Evolutionary conservation across 2,797 vertebrate genomes (phyloP), one percentile per base, ranked within the genome.

Genomic region (Mustela erminea): DNA sequence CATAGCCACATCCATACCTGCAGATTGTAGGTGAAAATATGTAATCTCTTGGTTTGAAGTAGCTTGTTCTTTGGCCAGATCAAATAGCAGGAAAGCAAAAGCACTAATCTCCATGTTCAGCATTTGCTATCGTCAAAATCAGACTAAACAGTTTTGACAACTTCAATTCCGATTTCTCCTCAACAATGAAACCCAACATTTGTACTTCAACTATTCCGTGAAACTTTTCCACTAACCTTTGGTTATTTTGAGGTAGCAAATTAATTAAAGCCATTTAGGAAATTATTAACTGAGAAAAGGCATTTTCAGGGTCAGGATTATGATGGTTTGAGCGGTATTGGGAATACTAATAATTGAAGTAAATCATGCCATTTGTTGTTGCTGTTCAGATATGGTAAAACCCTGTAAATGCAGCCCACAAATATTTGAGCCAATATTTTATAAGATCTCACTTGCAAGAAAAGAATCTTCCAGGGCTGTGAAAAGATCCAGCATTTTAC

Each of bases 261-360:
- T 93, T 95, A 95, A 88, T 60, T 64, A 85, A 96, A 93, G 41
- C 8, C 29, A 82, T 74, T 95, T 82, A 93, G 32, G 56, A 97
- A 92, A 90, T 78, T 81, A 13, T 83, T 82, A 93, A 60, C 66
- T 87, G n/a, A 78, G 62, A 75, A 82, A 56, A 74, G 7, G 10
- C 10, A 2, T 8, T 15, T 60, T 74, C 46, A 35, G 29, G 17
- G 41, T 90, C n/a, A 85, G 7, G 13, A 84, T 88, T 83, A 84
- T 70, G 38, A 80, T 89, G 27, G 21, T 72, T 89, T 38, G 41
- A 78, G 35, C 49, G 27, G 27, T 60, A n/a, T 49, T 94, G 38
- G 29, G 17, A 93, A 90, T 83, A 58, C 54, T 25, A 87, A 90
- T 90, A 60, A 77, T 29, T 94, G 72, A 91, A 90, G 72, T 32